Conservation (phyloP, 2,797 vertebrate species). For the Sebastes steindachneri region DNA sequence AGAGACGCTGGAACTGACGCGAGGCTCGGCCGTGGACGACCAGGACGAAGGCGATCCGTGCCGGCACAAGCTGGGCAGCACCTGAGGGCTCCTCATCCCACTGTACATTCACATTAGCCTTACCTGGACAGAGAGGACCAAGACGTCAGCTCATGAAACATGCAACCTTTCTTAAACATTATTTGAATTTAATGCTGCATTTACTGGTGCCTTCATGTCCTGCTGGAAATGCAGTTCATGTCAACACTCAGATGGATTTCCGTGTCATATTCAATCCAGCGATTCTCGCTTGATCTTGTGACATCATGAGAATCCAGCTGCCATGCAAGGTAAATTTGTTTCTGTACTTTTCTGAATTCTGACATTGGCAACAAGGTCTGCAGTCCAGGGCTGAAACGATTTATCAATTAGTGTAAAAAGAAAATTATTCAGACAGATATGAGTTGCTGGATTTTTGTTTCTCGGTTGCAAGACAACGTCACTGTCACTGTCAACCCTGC, state of each 20-base stretch:
- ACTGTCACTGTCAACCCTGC: background rate
- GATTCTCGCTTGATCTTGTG: too few relatives aligned
- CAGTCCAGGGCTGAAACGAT: background rate
- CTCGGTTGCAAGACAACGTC: background rate
- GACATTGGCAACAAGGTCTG: background rate
- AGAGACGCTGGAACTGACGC: slow-evolving; percentile 94
- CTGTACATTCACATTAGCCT: slow-evolving; percentile 90
- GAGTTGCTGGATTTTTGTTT: background rate
- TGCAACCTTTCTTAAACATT: background rate
- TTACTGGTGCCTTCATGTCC: background rate
- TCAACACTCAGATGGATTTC: background rate
- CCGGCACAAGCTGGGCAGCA: slow-evolving; percentile 80
- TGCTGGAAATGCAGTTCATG: background rate
- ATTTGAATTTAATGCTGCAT: background rate
- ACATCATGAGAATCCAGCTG: too few relatives aligned
- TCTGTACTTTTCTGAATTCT: background rate
- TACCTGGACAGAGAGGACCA: slow-evolving; percentile 82
- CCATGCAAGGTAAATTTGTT: background rate
- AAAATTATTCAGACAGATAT: background rate
- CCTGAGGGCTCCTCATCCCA: slow-evolving; percentile 91
- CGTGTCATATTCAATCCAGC: too few relatives aligned
- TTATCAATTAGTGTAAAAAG: background rate
- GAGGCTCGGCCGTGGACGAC: slow-evolving; percentile 94
- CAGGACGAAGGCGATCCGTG: slow-evolving; percentile 92
- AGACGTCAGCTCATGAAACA: background rate